Base-by-base conservation (phyloP, 2,888 invertebrate genomes). In the Elysia crispata region DNA sequence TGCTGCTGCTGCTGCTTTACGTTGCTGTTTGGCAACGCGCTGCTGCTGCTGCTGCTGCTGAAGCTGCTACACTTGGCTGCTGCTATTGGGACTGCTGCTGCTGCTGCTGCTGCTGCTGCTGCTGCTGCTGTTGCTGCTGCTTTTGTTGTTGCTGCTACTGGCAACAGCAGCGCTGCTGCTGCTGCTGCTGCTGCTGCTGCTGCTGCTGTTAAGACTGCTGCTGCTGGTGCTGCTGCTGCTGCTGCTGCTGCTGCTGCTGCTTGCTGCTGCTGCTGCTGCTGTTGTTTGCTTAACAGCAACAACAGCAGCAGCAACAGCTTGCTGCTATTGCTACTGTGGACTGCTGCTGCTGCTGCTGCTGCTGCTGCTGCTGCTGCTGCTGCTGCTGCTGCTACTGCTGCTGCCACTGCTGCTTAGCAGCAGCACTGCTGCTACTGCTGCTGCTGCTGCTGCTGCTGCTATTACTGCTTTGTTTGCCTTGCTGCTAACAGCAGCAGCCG, bases 361-460 rank as follows among this genome's bases (percentile, higher is more conserved):
- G 25, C 69, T 30, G 25, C 69, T 69, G 25, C 25, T 30, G 25
- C 31, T 69, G 25, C 69, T 69, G 15, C 69, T 69, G 25, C 69
- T 25, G 25, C 69, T 69, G 25, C 69, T 18, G 15, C 69, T 69
- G 25, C 69, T 69, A 25, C 31, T 30, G 15, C 25, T 30, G 25
- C 30, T 69, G 25, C 31, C 15, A 30, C 30, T n/a, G n/a, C n/a
- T n/a, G n/a, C n/a, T n/a, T n/a, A n/a, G n/a, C n/a, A n/a, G n/a
- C n/a, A n/a, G n/a, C 31, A 30, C 25, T 30, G 25, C 69, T 69
- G 31, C 69, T 69, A 30, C 25, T 30, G 25, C 25, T 69, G 25
- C 69, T 69, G 31, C 69, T 30, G 31, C 69, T 69, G 31, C 69
- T 69, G 31, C 69, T 69, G 31, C 69, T 30, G 15, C 31, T 30